phyloP scores from a whole-genome alignment of 1,140 invertebrate species.

The Drosophila rhopaloa region DNA sequence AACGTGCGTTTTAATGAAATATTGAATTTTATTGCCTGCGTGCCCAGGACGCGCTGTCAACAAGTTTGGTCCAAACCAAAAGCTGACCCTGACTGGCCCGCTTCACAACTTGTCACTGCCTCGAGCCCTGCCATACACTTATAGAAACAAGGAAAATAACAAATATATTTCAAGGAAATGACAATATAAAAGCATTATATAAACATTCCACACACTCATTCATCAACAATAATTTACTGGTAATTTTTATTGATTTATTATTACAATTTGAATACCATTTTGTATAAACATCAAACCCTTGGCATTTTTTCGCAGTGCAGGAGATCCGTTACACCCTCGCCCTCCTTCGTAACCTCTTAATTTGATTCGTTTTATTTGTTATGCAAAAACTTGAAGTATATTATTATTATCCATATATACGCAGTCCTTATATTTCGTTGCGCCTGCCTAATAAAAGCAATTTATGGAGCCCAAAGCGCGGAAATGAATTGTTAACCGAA shows the following conservation, averaged over 20 bases:
- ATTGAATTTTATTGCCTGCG: slow-evolving; percentile 84
- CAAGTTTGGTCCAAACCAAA: slow-evolving; percentile 43
- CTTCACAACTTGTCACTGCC: slow-evolving; percentile 80
- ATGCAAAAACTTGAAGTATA: slow-evolving; percentile 80
- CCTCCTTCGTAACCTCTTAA: slow-evolving; percentile 55
- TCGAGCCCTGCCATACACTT: slow-evolving; percentile 47
- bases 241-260: too few species aligned
- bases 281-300: not conserved
- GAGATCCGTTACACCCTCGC: slow-evolving; percentile 30
- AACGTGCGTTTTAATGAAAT: slow-evolving; percentile 84
- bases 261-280: too few species aligned
- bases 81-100: slow-evolving; percentile 32
- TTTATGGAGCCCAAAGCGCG: slow-evolving; percentile 81
- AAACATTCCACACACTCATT: slow-evolving; percentile 5
- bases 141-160: not conserved
- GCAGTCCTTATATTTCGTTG: slow-evolving; percentile 36
- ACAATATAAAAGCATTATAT: not conserved
- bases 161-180: not conserved
- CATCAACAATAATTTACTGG: slow-evolving; percentile 3
- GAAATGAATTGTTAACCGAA: slow-evolving; percentile 81
- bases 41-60: slow-evolving; percentile 60
- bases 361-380: slow-evolving; percentile 75
- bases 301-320: slow-evolving; percentile 4
- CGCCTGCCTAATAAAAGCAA: slow-evolving; percentile 78
- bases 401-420: slow-evolving; percentile 63